Percentiles rank a stretch among this genome's conserved stretches.
phyloP scores from a whole-genome alignment of 2,888 invertebrate species.

The Hyposoter didymator region DNA sequence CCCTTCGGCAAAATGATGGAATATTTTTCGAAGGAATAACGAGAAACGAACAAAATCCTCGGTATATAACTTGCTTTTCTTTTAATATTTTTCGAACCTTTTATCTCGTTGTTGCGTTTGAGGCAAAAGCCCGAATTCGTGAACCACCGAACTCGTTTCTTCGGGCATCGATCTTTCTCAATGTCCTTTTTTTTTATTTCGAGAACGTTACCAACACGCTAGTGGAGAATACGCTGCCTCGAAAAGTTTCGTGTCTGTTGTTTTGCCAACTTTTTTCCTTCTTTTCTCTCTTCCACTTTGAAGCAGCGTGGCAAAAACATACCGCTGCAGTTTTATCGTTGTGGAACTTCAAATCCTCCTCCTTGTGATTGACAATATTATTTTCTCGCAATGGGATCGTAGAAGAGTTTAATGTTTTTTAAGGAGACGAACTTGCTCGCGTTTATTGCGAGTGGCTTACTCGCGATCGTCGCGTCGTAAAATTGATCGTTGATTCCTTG shows the following conservation, averaged over 20 bases:
- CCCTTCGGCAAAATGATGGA: slow-evolving; percentile 32
- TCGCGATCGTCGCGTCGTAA: not conserved
- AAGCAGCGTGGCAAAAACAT: not conserved
- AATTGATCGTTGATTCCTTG: not conserved
- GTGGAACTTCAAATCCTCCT: not conserved
- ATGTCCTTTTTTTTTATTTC: slow-evolving; percentile 24
- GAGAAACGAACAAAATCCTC: not conserved
- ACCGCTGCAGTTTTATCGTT: not conserved
- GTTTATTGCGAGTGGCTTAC: not conserved
- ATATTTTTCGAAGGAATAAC: slow-evolving; percentile 51
- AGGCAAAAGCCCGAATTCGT: slow-evolving; percentile 14
- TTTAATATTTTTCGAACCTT: slow-evolving; percentile 15
- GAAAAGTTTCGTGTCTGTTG: slow-evolving; percentile 21
- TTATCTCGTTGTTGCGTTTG: slow-evolving; percentile 40
- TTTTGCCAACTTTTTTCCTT: not conserved
- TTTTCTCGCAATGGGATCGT: not conserved
- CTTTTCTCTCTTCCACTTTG: not conserved
- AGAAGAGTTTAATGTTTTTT: not conserved
- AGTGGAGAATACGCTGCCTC: not conserved
- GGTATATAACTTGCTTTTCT: not conserved
- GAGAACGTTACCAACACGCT: not conserved
- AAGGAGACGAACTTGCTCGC: not conserved
- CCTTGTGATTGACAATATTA: not conserved
- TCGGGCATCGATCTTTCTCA: slow-evolving; percentile 36
- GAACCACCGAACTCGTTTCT: slow-evolving; percentile 40